phyloP scores from a whole-genome alignment of 1,140 invertebrate species.

The Apis laboriosa region DNA sequence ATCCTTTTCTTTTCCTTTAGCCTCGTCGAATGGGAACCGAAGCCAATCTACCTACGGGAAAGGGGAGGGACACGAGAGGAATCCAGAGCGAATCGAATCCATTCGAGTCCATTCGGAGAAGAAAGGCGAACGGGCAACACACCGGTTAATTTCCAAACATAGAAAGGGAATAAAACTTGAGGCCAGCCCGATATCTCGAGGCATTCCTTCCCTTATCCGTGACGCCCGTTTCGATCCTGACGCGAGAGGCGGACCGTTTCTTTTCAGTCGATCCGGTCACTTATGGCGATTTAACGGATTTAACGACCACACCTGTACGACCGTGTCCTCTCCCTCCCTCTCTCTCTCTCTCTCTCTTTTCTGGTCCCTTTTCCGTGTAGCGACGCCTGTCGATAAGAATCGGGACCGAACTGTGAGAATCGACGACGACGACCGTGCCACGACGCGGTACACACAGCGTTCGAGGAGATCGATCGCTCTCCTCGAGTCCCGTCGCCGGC shows the following conservation, averaged over 20 bases:
- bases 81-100: neutral
- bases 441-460: slow-evolving; percentile 12
- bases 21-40: no score
- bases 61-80: neutral
- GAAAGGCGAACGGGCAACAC: neutral
- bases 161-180: slow-evolving; percentile 2
- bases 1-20: no score
- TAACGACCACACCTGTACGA: slow-evolving; percentile 53
- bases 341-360: slow-evolving; percentile 27
- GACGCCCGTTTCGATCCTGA: neutral
- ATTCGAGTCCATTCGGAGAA: neutral
- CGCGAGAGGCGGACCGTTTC: slow-evolving; percentile 19
- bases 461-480: slow-evolving; percentile 60
- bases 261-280: slow-evolving; percentile 28
- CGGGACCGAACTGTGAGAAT: slow-evolving; percentile 62
- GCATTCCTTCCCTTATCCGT: slow-evolving; percentile 37
- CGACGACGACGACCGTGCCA: slow-evolving; percentile 49
- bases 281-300: slow-evolving; percentile 56
- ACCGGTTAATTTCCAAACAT: slow-evolving; percentile 30
- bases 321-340: neutral
- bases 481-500: slow-evolving; percentile 12
- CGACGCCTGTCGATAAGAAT: slow-evolving; percentile 57
- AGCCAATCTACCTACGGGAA: neutral
- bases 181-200: neutral
- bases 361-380: slow-evolving; percentile 53